Base-by-base conservation (phyloP, 2,888 invertebrate genomes). In the Cabera pusaria region DNA sequence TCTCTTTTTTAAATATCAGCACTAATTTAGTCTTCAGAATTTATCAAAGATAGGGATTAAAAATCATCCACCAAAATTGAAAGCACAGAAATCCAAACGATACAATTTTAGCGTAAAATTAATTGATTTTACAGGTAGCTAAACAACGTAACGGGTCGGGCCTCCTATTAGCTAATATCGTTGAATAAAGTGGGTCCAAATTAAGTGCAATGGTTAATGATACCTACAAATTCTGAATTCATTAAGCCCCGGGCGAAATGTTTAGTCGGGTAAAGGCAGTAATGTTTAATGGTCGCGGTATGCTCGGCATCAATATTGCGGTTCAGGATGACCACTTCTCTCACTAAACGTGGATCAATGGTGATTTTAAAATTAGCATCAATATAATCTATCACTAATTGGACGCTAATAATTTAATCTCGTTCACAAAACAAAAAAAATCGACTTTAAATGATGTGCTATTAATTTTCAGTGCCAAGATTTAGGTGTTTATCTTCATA, bases 251-350 rank as follows among this genome's bases (percentile, higher is more conserved):
- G 52, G 22, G 71, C 66, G 72, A 77, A 78, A 74, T 75, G 72
- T 76, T 76, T 67, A 37, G 27, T 22, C 23, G 12, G 37, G 27
- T 38, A 29, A 61, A 70, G 64, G 68, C 64, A 60, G 53, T 69
- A 70, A 61, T 71, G 67, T 76, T 77, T 74, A 80, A 76, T 79
- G 72, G 71, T 66, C 59, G 66, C 52, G 64, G 70, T 72, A 72
- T 75, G 78, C 76, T 73, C 64, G 63, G 70, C 75, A 77, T 75
- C 76, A 77, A 79, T 76, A 74, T 69, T 72, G 67, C 52, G 73
- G 75, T 63, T 53, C 52, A 52, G 61, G 56, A 65, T 72, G 69
- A 72, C 72, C 72, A 63, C 56, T 49, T 52, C 46, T 55, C 52
- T 8, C 11, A 7, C 14, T 29, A 10, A 54, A 54, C 41, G 32